Conservation (phyloP, 2,113 vertebrate genomes). For the Centropus bengalensis region DNA sequence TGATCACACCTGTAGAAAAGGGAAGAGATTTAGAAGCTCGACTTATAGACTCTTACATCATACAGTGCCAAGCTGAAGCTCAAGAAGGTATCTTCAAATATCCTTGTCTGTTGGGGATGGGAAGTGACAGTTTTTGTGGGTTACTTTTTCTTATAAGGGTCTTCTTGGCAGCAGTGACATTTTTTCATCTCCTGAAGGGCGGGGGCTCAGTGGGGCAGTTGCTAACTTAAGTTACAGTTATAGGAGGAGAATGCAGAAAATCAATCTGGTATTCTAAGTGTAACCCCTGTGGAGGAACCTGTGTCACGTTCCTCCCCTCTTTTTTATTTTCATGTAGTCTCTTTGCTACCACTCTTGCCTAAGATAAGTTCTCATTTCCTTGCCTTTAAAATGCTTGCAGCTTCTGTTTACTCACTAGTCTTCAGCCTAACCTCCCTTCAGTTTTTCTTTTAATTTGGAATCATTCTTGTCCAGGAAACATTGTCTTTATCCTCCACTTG, state of each 20-base stretch:
- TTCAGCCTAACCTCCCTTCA: not conserved
- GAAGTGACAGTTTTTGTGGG: not conserved
- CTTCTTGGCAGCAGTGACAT: not conserved
- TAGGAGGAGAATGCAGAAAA: not conserved
- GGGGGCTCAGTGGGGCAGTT: not conserved
- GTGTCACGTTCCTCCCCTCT: not conserved
- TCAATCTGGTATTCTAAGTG: not conserved
- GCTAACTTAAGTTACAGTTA: not conserved
- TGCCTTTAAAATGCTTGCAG: not conserved
- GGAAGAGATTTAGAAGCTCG: slow-evolving; percentile 91
- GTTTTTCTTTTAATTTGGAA: not conserved
- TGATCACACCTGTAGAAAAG: slow-evolving; percentile 94
- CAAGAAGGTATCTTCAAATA: slow-evolving; percentile 88
- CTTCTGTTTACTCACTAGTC: not conserved
- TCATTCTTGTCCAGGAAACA: not conserved
- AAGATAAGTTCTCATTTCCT: not conserved
- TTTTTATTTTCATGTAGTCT: not conserved
- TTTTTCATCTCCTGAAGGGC: not conserved
- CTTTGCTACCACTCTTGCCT: not conserved
- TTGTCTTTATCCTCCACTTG: not conserved
- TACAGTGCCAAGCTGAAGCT: slow-evolving; percentile 96
- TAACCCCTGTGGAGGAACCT: not conserved
- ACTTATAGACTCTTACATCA: slow-evolving; percentile 89
- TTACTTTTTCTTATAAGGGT: not conserved
- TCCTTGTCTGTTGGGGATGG: not conserved